A percentile compares a stretch with the other conserved stretches of the same genome.
Conservation (phyloP, 2,888 invertebrate species). For the Epinotia demarniana region DNA sequence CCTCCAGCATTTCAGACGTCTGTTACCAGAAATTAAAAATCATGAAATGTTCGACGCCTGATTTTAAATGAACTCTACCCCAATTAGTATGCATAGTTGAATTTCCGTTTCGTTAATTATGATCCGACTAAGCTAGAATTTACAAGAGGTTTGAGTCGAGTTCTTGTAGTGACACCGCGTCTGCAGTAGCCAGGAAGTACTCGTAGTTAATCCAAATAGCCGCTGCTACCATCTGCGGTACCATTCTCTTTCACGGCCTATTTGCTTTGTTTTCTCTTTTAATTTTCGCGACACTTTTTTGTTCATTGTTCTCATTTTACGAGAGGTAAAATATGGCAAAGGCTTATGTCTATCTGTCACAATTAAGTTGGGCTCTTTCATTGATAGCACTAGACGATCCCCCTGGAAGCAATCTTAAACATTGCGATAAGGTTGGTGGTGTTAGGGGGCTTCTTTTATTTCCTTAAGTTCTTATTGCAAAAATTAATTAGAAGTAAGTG, state of each 20-base stretch:
- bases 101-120: background rate
- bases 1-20: background rate
- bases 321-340: slow-evolving; percentile 61
- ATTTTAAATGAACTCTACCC: background rate
- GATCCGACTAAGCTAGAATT: background rate
- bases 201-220: slow-evolving; percentile 67
- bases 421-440: slow-evolving; percentile 38
- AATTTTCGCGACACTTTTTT: slow-evolving; percentile 73
- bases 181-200: slow-evolving; percentile 54
- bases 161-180: slow-evolving; percentile 12
- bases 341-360: slow-evolving; percentile 41
- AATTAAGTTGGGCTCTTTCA: slow-evolving; percentile 34
- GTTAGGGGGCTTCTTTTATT: slow-evolving; percentile 37
- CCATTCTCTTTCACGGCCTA: slow-evolving; percentile 69
- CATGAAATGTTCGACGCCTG: background rate
- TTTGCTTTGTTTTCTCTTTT: slow-evolving; percentile 76
- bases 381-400: slow-evolving; percentile 40
- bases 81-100: background rate
- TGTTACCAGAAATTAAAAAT: background rate
- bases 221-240: slow-evolving; percentile 57
- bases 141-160: slow-evolving; percentile 5
- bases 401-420: slow-evolving; percentile 39
- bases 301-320: slow-evolving; percentile 64
- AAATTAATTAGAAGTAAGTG: slow-evolving; percentile 22
- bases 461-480: slow-evolving; percentile 14